Evolutionary conservation across 2,797 vertebrate genomes (phyloP), one percentile per base, ranked within the genome.

Genomic region (Macropodus opercularis): DNA sequence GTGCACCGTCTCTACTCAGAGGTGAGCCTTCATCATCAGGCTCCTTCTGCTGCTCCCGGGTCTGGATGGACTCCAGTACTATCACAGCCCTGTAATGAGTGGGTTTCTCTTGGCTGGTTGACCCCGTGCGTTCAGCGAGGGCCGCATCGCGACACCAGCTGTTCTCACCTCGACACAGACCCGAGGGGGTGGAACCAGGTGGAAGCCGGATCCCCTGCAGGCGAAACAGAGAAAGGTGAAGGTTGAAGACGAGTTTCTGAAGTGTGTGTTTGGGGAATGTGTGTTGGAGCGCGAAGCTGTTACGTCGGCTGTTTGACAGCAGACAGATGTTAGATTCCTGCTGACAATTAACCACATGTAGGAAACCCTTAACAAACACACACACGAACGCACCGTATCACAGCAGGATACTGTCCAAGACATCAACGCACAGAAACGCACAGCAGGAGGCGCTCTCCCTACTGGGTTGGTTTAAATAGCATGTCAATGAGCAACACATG

Each of bases 281-380:
- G 19, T 43, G 19, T 42, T 27, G 27, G 22, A 26, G 46, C 12
- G 34, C n/a, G 49, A 42, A 49, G 11, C 17, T 41, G 35, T 65
- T 60, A 73, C 47, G 72, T 17, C 10, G 70, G 43, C 53, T 77
- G 70, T 75, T 82, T 79, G 83, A 82, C 83, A 79, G 75, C 55
- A 63, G 47, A 71, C 82, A 85, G 80, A 83, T 76, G 79, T 54
- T 47, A 75, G 29, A 32, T 35, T 54, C 62, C 64, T 66, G 43
- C 52, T 66, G 58, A 60, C 84, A 81, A 80, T 77, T 77, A 68
- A 72, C 71, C 75, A 63, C 69, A 72, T 79, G 80, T n/a, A n/a
- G n/a, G n/a, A n/a, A n/a, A n/a, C n/a, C n/a, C n/a, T n/a, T n/a
- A n/a, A n/a, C n/a, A n/a, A n/a, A n/a, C n/a, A n/a, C n/a, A n/a